Conservation (phyloP, 2,888 invertebrate species). For the Parnassius apollo region DNA sequence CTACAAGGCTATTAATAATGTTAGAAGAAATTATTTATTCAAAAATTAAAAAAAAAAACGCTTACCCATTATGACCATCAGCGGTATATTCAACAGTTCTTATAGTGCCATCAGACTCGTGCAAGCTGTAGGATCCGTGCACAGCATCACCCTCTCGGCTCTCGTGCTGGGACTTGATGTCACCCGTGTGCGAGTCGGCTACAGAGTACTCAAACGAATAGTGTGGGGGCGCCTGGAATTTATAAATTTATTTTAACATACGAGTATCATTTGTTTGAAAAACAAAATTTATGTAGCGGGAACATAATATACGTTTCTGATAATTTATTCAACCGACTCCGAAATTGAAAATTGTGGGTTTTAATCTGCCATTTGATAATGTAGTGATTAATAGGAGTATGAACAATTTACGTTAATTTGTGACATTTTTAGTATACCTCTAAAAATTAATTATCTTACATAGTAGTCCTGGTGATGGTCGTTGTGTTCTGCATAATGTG, state of each 20-base stretch:
- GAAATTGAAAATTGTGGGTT: too few relatives aligned
- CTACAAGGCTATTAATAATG: too few relatives aligned
- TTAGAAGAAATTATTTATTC: too few relatives aligned
- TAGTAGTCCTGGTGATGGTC: slow-evolving; percentile 38
- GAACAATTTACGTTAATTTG: too few relatives aligned
- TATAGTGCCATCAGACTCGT: slow-evolving; percentile 74
- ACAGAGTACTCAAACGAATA: slow-evolving; percentile 48
- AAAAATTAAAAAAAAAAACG: slow-evolving; percentile 31
- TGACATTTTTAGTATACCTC: too few relatives aligned
- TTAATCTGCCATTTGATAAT: too few relatives aligned
- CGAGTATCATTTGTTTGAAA: too few relatives aligned
- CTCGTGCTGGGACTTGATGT: slow-evolving; percentile 73
- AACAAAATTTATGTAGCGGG: too few relatives aligned
- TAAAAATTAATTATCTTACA: slow-evolving; percentile 30
- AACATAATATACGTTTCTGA: too few relatives aligned
- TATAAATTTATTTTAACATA: too few relatives aligned
- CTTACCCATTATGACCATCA: slow-evolving; percentile 70
- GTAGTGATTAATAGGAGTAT: too few relatives aligned
- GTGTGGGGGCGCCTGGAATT: slow-evolving; percentile 48
- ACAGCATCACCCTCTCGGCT: slow-evolving; percentile 69
- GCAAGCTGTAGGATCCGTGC: slow-evolving; percentile 68
- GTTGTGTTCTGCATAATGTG: slow-evolving; percentile 29
- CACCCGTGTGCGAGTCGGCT: slow-evolving; percentile 72
- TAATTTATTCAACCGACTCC: too few relatives aligned
- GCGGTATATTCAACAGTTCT: slow-evolving; percentile 77